Percentiles rank a stretch among this genome's conserved stretches.
These are phyloP conservation scores for Perognathus longimembris DNA, from an alignment of 2,113 vertebrate genomes.

Conservation along the genomic window DNA sequence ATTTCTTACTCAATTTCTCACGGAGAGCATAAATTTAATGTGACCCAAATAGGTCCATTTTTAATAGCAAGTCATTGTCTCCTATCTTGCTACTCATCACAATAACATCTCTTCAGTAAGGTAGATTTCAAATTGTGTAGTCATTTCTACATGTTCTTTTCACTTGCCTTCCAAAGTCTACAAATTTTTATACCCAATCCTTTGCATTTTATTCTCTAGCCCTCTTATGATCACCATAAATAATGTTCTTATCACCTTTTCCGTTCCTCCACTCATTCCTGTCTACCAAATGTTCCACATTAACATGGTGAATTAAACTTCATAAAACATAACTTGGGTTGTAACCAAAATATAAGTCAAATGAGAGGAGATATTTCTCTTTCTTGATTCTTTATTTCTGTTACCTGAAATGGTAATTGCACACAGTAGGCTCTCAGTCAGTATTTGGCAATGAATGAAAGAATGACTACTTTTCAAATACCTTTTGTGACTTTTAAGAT, in stretches of 20 bases:
- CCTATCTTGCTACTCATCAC: neutral
- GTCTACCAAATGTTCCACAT: neutral
- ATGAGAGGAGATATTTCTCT: neutral
- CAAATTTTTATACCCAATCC: neutral
- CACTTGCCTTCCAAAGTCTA: neutral
- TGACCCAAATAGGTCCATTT: neutral
- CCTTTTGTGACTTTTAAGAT: conserved; percentile 4
- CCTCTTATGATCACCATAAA: neutral
- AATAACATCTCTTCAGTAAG: neutral
- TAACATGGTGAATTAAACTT: neutral
- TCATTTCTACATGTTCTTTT: neutral
- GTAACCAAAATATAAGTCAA: neutral
- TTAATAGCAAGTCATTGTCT: neutral
- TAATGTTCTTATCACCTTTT: neutral
- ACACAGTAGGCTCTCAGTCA: neutral
- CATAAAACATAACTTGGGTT: neutral
- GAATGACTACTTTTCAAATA: neutral
- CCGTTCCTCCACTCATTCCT: neutral
- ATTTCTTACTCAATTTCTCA: neutral
- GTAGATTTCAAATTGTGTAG: neutral
- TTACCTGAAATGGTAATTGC: neutral
- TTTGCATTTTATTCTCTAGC: neutral
- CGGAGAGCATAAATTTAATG: neutral
- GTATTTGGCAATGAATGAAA: conserved; percentile 5
- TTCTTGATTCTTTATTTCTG: neutral